Percentiles rank a stretch among this genome's conserved stretches.
phyloP scores from a whole-genome alignment of 2,797 vertebrate genomes.

The Sylvilagus floridanus region DNA sequence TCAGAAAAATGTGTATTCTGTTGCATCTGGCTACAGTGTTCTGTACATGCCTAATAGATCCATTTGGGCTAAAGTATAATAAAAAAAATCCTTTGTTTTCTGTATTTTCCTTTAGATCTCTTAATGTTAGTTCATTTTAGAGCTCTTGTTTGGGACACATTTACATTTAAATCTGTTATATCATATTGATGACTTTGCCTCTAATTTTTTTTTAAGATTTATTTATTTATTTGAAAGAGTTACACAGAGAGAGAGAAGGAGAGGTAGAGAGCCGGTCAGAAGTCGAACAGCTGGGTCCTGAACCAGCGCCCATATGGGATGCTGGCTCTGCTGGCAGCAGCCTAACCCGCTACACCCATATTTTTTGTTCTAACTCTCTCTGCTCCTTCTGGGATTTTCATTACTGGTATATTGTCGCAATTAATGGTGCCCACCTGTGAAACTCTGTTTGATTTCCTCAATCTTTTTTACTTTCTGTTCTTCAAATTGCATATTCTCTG shows the following conservation, averaged over 20 bases:
- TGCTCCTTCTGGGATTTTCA: neutral
- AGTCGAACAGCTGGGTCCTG: too few species aligned
- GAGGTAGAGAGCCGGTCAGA: too few species aligned
- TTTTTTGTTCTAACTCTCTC: neutral
- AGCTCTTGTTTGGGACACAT: neutral
- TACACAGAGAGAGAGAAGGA: too few species aligned
- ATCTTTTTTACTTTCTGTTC: neutral
- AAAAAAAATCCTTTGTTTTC: neutral
- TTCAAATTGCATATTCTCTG: neutral
- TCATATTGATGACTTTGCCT: neutral
- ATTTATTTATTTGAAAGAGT: too few species aligned
- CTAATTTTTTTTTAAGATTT: too few species aligned
- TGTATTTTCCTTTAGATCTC: neutral
- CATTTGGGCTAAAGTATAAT: neutral
- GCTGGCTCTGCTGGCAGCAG: too few species aligned
- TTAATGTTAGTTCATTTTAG: neutral
- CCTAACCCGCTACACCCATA: too few species aligned
- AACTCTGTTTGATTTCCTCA: neutral
- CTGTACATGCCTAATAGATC: neutral
- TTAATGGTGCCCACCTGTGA: neutral
- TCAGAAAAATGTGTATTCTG: neutral
- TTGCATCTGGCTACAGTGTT: neutral
- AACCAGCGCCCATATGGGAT: too few species aligned
- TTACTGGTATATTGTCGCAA: neutral
- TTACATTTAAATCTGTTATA: neutral